phyloP scores from a whole-genome alignment of 2,113 vertebrate genomes.

The Eurypyga helias region DNA sequence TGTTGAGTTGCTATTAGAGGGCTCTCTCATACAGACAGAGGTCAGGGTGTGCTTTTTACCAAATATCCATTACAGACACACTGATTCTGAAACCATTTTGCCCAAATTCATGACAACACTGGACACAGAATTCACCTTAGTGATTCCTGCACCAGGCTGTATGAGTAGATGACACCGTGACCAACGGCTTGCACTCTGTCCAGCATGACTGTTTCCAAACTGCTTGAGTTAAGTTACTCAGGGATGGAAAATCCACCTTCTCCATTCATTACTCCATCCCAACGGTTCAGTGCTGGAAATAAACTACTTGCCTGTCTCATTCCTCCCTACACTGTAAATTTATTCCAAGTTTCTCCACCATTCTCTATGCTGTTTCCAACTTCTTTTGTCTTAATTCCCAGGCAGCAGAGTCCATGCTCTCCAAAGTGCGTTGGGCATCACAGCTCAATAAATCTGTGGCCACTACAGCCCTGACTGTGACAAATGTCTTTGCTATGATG shows the following conservation, averaged over 20 bases:
- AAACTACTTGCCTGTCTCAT: background rate
- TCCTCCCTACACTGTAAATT: background rate
- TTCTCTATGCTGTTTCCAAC: background rate
- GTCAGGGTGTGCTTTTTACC: background rate
- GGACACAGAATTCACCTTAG: background rate
- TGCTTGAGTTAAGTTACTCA: background rate
- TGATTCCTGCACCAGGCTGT: background rate
- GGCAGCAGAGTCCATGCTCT: background rate
- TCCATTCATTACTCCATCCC: background rate
- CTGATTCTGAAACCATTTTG: background rate
- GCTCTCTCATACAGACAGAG: background rate
- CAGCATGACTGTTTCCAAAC: background rate
- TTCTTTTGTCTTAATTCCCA: constrained; percentile 31
- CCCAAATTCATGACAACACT: background rate
- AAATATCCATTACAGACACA: background rate
- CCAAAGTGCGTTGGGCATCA: background rate
- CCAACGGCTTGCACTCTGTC: background rate
- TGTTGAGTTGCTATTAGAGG: background rate
- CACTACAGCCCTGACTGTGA: background rate
- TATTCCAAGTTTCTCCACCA: background rate
- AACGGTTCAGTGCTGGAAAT: background rate
- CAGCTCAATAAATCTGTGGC: constrained; percentile 43
- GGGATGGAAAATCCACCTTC: background rate
- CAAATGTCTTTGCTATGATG: constrained; percentile 5
- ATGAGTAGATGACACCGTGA: background rate